Conservation (phyloP, 2,888 invertebrate genomes). For the Coelinius sp. region DNA sequence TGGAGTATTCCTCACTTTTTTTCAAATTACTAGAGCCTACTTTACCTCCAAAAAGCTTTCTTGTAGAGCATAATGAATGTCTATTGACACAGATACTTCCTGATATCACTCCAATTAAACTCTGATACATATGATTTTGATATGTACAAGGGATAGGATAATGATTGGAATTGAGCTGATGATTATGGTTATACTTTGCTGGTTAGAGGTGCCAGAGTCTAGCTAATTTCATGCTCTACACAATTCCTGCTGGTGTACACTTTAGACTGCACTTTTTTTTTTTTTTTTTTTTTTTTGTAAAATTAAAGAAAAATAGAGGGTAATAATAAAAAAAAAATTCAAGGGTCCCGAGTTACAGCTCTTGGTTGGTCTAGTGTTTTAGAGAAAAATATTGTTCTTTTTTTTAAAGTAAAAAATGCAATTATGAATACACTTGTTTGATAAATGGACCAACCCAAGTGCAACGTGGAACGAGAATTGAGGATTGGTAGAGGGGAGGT, state of each 20-base stretch:
- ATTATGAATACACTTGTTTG: constrained; percentile 22
- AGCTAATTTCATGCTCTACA: constrained; percentile 65
- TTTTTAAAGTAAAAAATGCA: neutral
- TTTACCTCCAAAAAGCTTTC: constrained; percentile 32
- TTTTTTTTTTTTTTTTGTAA: no score
- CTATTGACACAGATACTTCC: constrained; percentile 30
- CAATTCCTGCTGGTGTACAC: constrained; percentile 55
- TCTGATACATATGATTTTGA: neutral
- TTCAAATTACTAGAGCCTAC: constrained; percentile 18
- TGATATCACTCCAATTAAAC: constrained; percentile 9
- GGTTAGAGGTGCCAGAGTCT: constrained; percentile 52
- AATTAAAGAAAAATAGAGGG: neutral
- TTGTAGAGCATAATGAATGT: constrained; percentile 22
- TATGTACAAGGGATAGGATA: constrained; percentile 18
- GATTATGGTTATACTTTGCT: neutral
- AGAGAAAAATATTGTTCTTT: neutral
- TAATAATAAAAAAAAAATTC: neutral
- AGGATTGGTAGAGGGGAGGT: constrained; percentile 32
- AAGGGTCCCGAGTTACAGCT: constrained; percentile 3
- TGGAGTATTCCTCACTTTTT: neutral
- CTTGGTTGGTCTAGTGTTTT: constrained; percentile 32
- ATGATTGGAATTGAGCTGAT: constrained; percentile 11
- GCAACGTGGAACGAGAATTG: constrained; percentile 55
- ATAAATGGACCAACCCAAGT: constrained; percentile 55
- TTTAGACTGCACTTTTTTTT: constrained; percentile 26